Conservation (phyloP, 2,888 invertebrate genomes). For the Molorchus minor region DNA sequence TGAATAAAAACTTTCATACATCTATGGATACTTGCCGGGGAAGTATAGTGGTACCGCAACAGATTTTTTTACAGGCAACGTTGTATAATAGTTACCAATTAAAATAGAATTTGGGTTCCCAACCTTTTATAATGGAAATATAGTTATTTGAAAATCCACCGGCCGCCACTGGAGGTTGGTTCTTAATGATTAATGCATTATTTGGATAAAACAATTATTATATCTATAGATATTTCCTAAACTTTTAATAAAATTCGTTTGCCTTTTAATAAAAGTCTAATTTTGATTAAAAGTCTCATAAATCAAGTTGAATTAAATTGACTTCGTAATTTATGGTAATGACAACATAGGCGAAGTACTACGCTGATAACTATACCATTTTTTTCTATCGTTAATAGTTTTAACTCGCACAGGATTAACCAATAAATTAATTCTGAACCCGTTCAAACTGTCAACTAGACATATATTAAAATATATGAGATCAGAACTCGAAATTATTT, state of each 20-base stretch:
- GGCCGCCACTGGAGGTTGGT: not conserved
- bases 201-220: not conserved
- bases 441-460: not conserved
- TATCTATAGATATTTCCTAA: no score
- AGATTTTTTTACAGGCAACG: no score
- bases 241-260: no score
- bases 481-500: not conserved
- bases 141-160: no score
- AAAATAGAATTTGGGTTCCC: not conserved
- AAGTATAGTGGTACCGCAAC: no score
- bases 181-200: not conserved
- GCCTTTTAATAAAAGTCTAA: constrained; percentile 13
- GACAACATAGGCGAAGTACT: constrained; percentile 1
- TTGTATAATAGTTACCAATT: no score
- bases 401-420: not conserved
- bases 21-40: no score
- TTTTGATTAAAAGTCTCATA: constrained; percentile 14
- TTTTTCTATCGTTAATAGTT: constrained; percentile 19
- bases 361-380: constrained; percentile 7
- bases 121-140: no score
- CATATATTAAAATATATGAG: constrained; percentile 1
- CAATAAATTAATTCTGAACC: constrained; percentile 16
- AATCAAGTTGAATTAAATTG: constrained; percentile 18
- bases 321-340: constrained; percentile 20
- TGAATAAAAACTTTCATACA: no score